Conservation (phyloP, 2,113 vertebrate species). For the Neotragus moschatus region DNA sequence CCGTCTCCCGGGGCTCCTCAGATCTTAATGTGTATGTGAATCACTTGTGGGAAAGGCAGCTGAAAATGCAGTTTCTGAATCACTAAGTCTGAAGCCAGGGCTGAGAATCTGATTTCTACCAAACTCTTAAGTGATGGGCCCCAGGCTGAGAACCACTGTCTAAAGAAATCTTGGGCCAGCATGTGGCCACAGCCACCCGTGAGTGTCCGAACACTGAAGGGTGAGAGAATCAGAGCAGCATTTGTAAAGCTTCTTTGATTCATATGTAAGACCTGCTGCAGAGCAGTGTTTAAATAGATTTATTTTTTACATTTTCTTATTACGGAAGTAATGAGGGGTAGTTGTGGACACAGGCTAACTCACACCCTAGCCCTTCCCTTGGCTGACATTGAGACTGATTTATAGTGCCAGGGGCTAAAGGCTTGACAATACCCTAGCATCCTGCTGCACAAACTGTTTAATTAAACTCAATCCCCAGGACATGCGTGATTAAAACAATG, state of each 20-base stretch:
- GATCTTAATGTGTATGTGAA: not conserved
- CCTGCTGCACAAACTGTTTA: conserved; percentile 1
- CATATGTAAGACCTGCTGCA: not conserved
- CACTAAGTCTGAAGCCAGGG: not conserved
- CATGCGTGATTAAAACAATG: conserved; percentile 14
- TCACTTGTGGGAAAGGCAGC: not conserved
- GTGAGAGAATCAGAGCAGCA: not conserved
- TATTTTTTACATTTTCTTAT: not conserved
- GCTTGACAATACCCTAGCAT: conserved; percentile 37
- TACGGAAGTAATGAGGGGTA: not conserved
- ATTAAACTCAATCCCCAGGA: conserved; percentile 37
- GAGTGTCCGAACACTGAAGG: not conserved
- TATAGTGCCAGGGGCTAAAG: not conserved
- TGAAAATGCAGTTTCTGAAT: not conserved
- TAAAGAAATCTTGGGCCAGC: not conserved
- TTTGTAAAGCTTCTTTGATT: not conserved
- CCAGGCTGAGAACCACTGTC: not conserved
- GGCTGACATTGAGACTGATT: conserved; percentile 45
- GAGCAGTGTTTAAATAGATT: not conserved
- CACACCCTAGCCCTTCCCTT: not conserved
- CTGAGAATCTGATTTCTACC: not conserved
- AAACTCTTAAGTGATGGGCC: not conserved
- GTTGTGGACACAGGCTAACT: conserved; percentile 17
- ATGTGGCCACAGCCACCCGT: not conserved
- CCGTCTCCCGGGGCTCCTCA: not conserved